phyloP scores from a whole-genome alignment of 2,888 invertebrate species.

The Plutella xylostella region DNA sequence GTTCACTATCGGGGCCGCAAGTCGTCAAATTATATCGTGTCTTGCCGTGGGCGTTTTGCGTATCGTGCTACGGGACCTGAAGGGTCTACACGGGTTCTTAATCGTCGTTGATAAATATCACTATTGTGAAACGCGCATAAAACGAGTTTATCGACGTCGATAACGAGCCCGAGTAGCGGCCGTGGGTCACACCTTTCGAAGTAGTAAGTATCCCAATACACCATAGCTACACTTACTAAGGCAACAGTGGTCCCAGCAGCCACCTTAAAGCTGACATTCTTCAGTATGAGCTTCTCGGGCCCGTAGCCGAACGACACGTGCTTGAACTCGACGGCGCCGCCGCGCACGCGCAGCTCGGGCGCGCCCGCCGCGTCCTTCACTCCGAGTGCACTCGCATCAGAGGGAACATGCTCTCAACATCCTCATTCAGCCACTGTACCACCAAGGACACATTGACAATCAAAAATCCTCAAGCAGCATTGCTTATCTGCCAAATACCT shows the following conservation, averaged over 20 bases:
- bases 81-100: too few species aligned
- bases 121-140: not conserved
- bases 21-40: not conserved
- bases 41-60: too few species aligned
- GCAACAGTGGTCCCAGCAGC: slow-evolving; percentile 89
- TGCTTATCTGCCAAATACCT: too few species aligned
- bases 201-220: too few species aligned
- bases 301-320: slow-evolving; percentile 92
- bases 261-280: slow-evolving; percentile 82
- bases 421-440: too few species aligned
- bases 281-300: slow-evolving; percentile 80
- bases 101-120: not conserved
- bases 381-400: slow-evolving; percentile 89
- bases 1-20: not conserved
- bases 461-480: too few species aligned
- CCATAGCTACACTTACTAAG: slow-evolving; percentile 59
- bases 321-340: slow-evolving; percentile 86
- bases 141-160: too few species aligned
- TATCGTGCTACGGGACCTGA: too few species aligned
- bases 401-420: slow-evolving; percentile 99
- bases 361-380: slow-evolving; percentile 87
- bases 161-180: too few species aligned
- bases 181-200: too few species aligned
- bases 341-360: slow-evolving; percentile 73
- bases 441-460: too few species aligned